Percentiles rank a stretch among this genome's conserved stretches.
These are phyloP conservation scores for Helicoverpa assulta DNA, from an alignment of 2,888 invertebrate species.

Conservation along the genomic window DNA sequence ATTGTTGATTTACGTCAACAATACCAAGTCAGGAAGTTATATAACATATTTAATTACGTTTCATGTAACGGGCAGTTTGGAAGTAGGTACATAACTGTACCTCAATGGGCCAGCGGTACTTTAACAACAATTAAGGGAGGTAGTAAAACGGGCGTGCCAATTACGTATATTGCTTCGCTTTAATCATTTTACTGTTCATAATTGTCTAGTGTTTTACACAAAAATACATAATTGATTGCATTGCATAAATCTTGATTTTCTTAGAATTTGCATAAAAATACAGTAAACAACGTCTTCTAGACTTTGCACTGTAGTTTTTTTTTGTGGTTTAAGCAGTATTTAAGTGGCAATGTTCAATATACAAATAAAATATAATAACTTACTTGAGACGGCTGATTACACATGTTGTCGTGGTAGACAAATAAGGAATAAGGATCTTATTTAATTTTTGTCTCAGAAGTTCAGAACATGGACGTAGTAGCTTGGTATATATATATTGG, in stretches of 20 bases:
- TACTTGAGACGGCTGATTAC: conserved; percentile 13
- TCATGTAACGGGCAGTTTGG: conserved; percentile 20
- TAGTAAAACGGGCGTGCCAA: background rate
- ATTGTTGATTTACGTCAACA: conserved; percentile 45
- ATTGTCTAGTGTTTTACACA: background rate
- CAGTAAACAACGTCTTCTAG: background rate
- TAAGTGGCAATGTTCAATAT: conserved; percentile 10
- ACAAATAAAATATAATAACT: conserved; percentile 12
- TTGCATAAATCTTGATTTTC: background rate
- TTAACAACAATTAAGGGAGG: background rate
- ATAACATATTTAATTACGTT: conserved; percentile 18
- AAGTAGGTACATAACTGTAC: conserved; percentile 10
- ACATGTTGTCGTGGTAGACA: background rate
- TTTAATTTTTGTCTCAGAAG: no score
- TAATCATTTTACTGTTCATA: conserved; percentile 1
- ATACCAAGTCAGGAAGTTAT: conserved; percentile 50
- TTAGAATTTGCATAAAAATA: conserved; percentile 2
- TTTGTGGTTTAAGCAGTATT: conserved; percentile 10
- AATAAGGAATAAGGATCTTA: no score
- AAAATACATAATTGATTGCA: background rate
- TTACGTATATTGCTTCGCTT: background rate
- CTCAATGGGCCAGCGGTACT: background rate
- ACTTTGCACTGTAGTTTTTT: conserved; percentile 21
- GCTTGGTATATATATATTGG: no score
- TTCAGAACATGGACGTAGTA: no score